Conservation (phyloP, 92 coral and sea anemone genomes). For the Paragorgia papillata region DNA sequence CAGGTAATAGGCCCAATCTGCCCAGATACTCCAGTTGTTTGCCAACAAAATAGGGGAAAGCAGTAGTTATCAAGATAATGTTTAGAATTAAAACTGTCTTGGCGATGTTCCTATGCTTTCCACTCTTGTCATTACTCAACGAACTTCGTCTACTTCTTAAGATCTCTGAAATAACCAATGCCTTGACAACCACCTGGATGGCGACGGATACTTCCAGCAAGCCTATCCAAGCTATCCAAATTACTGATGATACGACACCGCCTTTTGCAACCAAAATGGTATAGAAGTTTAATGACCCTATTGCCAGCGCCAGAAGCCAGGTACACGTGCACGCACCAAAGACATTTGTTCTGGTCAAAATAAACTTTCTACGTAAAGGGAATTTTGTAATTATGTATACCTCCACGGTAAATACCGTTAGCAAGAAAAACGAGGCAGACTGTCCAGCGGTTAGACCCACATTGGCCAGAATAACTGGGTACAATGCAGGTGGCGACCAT, state of each 20-base stretch:
- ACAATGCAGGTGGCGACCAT: not conserved
- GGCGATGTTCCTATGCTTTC: conserved; percentile 14
- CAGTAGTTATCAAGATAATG: conserved; percentile 18
- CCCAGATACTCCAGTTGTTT: conserved; percentile 11
- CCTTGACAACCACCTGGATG: conserved; percentile 9
- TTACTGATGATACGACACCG: not conserved
- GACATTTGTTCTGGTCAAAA: conserved; percentile 43
- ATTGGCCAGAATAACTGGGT: not conserved
- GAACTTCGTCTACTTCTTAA: not conserved
- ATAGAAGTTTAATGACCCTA: conserved; percentile 3
- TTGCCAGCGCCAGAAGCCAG: conserved; percentile 69
- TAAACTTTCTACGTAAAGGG: conserved; percentile 13
- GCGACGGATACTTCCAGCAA: conserved; percentile 24
- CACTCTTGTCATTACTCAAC: not conserved
- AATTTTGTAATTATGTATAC: conserved; percentile 21
- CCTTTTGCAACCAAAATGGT: too few relatives aligned
- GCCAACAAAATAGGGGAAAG: conserved; percentile 32
- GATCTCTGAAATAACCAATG: conserved; percentile 1
- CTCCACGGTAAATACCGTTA: conserved; percentile 19
- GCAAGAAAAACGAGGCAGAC: conserved; percentile 18
- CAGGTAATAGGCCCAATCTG: not conserved
- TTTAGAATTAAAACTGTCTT: conserved; percentile 20
- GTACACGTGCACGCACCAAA: conserved; percentile 70
- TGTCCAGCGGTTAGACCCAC: not conserved
- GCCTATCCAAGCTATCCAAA: conserved; percentile 2